These are phyloP conservation scores for Gambusia yucatana DNA, from an alignment of 2,797 vertebrate species.

Conservation along the genomic window DNA sequence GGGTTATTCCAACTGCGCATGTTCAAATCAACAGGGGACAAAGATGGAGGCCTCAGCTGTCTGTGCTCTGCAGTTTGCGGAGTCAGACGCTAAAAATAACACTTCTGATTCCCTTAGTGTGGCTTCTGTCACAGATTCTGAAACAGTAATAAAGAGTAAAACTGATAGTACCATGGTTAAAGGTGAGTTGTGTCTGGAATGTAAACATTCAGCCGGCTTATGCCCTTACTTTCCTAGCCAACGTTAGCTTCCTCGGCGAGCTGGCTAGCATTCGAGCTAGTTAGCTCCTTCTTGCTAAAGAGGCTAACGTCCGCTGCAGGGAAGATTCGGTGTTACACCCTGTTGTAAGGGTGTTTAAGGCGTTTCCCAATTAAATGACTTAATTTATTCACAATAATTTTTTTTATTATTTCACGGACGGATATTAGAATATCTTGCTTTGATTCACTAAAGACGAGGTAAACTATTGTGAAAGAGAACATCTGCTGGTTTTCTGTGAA, in stretches of 20 bases:
- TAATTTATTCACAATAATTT: not conserved
- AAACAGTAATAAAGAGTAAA: constrained; percentile 85
- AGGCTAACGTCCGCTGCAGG: not conserved
- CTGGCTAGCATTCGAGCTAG: constrained; percentile 55
- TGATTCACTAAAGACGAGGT: not conserved
- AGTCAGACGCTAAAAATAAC: constrained; percentile 73
- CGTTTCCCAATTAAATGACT: not conserved
- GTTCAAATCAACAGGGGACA: constrained; percentile 5
- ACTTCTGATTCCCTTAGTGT: constrained; percentile 60
- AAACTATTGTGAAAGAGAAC: not conserved
- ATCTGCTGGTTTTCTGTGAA: not conserved
- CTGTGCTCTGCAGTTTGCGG: constrained; percentile 72
- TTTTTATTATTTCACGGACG: not conserved
- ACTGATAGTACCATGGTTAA: constrained; percentile 79
- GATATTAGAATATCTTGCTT: not conserved
- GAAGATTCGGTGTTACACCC: constrained; percentile 1
- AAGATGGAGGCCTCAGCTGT: constrained; percentile 73
- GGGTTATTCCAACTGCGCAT: constrained; percentile 12
- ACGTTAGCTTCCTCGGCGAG: constrained; percentile 62
- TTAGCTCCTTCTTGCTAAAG: constrained; percentile 51
- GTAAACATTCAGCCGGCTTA: constrained; percentile 50
- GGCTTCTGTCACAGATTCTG: constrained; percentile 76
- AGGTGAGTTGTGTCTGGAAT: constrained; percentile 84
- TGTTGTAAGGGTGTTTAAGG: not conserved
- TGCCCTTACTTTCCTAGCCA: constrained; percentile 39